Conservation (phyloP, 1,140 invertebrate species). For the Leptoteleia sp. region DNA sequence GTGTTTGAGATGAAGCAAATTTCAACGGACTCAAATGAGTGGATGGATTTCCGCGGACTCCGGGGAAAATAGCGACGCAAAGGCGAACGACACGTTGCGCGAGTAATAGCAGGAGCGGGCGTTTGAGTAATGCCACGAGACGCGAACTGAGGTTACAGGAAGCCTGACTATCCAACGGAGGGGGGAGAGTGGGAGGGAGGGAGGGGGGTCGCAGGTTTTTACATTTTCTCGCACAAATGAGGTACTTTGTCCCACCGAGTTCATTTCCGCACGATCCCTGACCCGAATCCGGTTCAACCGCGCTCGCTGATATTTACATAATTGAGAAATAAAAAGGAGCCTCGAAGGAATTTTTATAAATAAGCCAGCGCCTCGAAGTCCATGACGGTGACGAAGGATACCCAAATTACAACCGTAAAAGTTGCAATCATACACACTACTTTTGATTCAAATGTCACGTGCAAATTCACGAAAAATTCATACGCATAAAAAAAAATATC, state of each 20-base stretch:
- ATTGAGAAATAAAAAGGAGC: constrained; percentile 47
- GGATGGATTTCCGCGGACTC: constrained; percentile 42
- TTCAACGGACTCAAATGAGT: constrained; percentile 32
- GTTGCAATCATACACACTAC: too few species aligned
- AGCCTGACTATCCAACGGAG: constrained; percentile 11
- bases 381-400: too few species aligned
- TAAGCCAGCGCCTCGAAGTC: constrained; percentile 20
- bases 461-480: too few species aligned
- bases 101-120: constrained; percentile 26
- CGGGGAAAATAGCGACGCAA: constrained; percentile 32
- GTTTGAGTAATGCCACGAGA: constrained; percentile 40
- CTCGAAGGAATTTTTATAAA: constrained; percentile 48
- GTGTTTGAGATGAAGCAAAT: constrained; percentile 30
- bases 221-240: constrained; percentile 54
- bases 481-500: too few species aligned
- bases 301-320: constrained; percentile 46
- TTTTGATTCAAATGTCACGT: too few species aligned
- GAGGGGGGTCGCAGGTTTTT: constrained; percentile 36
- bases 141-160: constrained; percentile 19
- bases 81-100: constrained; percentile 33
- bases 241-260: constrained; percentile 54
- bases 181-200: too few species aligned
- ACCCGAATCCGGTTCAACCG: constrained; percentile 40
- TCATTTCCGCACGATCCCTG: constrained; percentile 51
- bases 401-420: too few species aligned